Base-by-base conservation (phyloP, 2,797 vertebrate species). In the Danio aesculapii region DNA sequence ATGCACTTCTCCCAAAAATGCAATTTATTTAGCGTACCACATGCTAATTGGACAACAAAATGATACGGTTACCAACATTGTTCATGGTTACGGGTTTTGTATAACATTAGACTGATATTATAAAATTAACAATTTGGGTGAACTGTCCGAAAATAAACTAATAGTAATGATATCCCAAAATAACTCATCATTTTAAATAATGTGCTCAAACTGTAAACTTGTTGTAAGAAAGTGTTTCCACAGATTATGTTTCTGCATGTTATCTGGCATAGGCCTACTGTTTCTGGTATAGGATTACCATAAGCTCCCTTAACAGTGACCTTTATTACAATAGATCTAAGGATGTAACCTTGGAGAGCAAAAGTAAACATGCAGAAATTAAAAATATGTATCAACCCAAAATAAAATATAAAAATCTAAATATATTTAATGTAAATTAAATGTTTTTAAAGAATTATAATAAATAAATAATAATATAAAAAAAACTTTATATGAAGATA, bases 201-300 rank as follows among this genome's bases (percentile, higher is more conserved):
- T 49, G 11, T 53, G 49, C 67, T n/a, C 21, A 52, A 70, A 43
- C 68, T 11, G 8, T 17, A 17, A 6, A 43, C n/a, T 71, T 44
- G 52, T 44, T 57, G 11, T 57, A 39, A 44, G 6, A 72, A 43
- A 41, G 30, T 8, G 30, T 70, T 55, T 8, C 16, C 17, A 6
- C 46, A 17, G 53, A 46, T 72, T 46, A 44, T 19, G 11, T 57
- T 57, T 55, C 7, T 0, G n/a, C 6, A 19, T 55, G 39, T 57
- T 71, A 44, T 17, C 11, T 53, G 50, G 14, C 67, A 41, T 70
- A 41, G 30, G 30, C 30, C 30, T 30, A 30, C 6, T 12, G 30
- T 53, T 52, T 70, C 50, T 70, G 50, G 50, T 70, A 17, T 71
- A 55, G 68, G 69, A 13, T 71, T 57, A 71, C 39, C 69, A 57